phyloP scores from a whole-genome alignment of 2,113 vertebrate genomes.

The Chauna torquata region DNA sequence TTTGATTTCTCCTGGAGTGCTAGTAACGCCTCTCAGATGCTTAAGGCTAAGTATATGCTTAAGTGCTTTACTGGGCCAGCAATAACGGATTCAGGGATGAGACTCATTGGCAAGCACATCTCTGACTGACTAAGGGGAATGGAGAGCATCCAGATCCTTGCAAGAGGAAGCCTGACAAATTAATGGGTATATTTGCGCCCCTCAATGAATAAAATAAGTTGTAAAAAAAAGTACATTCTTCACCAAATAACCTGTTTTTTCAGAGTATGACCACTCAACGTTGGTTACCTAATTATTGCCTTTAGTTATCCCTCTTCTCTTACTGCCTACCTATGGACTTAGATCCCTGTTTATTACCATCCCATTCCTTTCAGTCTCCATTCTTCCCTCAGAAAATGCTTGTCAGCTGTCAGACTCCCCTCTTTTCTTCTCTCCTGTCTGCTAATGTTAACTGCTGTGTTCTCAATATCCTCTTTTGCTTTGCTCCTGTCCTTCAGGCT shows the following conservation, averaged over 20 bases:
- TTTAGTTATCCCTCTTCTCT: neutral
- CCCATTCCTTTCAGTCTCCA: neutral
- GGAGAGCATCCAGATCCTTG: neutral
- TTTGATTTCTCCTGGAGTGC: neutral
- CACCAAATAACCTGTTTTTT: neutral
- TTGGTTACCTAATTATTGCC: neutral
- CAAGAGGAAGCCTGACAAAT: neutral
- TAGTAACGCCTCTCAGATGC: fast-evolving
- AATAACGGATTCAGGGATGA: neutral
- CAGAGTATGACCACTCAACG: neutral
- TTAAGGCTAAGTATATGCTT: neutral
- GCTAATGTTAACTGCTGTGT: neutral
- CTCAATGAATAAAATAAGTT: neutral
- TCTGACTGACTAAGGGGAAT: neutral
- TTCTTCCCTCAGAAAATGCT: neutral
- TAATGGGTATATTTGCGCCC: neutral
- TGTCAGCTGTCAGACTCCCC: neutral
- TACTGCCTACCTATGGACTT: neutral
- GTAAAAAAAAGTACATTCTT: neutral
- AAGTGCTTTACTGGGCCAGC: neutral
- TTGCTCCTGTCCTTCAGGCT: neutral
- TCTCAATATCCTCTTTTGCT: neutral
- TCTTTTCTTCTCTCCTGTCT: neutral
- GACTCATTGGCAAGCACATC: fast-evolving
- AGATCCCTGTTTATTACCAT: neutral